Conservation (phyloP, 2,888 invertebrate genomes). For the Melipona bicolor region DNA sequence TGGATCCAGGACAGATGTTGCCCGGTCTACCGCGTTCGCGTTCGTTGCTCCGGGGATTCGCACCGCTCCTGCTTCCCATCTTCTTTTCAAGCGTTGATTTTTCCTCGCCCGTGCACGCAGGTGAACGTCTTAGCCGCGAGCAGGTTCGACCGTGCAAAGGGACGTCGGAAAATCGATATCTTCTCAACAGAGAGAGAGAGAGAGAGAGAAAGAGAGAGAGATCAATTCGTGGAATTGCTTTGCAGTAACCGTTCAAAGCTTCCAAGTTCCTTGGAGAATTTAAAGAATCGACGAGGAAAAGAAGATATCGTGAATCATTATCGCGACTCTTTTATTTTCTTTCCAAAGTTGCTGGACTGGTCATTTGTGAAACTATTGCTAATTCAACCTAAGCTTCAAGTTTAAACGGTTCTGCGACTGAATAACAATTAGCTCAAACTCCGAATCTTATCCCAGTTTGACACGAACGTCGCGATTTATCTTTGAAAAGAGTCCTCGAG, state of each 20-base stretch:
- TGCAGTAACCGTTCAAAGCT: neutral
- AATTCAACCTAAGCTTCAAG: neutral
- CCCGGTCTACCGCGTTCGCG: conserved; percentile 55
- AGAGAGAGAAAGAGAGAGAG: neutral
- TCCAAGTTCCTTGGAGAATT: neutral
- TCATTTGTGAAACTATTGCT: neutral
- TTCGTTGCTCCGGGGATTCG: conserved; percentile 60
- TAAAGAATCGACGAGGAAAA: neutral
- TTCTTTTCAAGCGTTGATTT: conserved; percentile 70
- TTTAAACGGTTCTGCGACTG: neutral
- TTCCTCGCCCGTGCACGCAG: conserved; percentile 74
- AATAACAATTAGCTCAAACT: neutral
- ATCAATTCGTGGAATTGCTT: conserved; percentile 3
- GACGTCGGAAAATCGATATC: conserved; percentile 62
- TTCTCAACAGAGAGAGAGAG: neutral
- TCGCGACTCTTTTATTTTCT: too few species aligned
- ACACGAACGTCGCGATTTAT: neutral
- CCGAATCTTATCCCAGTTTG: neutral
- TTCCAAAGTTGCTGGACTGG: too few species aligned
- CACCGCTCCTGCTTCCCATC: conserved; percentile 37
- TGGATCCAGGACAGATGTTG: conserved; percentile 68
- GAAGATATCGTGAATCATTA: neutral
- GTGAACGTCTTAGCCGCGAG: conserved; percentile 72
- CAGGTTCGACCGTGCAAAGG: conserved; percentile 70
- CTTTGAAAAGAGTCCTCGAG: neutral